A percentile compares a stretch with the other conserved stretches of the same genome.
These are phyloP conservation scores for Nemapogon koenigi DNA, from an alignment of 2,888 invertebrate species.

Conservation along the genomic window DNA sequence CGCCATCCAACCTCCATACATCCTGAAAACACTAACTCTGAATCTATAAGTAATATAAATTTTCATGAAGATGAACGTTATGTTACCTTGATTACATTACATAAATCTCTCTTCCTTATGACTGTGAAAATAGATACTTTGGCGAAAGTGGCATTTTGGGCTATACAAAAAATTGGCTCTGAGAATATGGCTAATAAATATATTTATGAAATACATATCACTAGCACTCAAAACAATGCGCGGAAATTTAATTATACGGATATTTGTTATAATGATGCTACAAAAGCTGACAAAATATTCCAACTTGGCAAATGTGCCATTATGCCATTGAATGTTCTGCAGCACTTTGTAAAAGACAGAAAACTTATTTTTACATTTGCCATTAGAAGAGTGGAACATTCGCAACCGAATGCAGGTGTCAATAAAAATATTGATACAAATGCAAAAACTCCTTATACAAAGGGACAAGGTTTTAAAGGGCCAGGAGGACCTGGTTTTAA, in stretches of 20 bases:
- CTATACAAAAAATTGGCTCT: constrained; percentile 43
- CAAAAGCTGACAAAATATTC: constrained; percentile 42
- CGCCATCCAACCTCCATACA: constrained; percentile 34
- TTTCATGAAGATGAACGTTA: constrained; percentile 33
- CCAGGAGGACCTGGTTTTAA: too few relatives aligned
- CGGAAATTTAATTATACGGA: constrained; percentile 39
- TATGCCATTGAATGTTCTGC: constrained; percentile 33
- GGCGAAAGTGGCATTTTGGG: constrained; percentile 45
- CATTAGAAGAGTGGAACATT: constrained; percentile 25
- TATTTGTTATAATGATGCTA: constrained; percentile 42
- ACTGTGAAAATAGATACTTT: constrained; percentile 42
- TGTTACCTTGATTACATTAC: constrained; percentile 33
- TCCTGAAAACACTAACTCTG: constrained; percentile 30
- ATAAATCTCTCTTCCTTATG: constrained; percentile 38
- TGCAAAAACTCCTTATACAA: too few relatives aligned
- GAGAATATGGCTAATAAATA: constrained; percentile 37
- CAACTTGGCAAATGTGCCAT: constrained; percentile 38
- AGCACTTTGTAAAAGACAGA: constrained; percentile 35
- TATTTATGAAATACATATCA: constrained; percentile 42
- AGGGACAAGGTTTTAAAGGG: too few relatives aligned
- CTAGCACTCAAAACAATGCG: constrained; percentile 34
- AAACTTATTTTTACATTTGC: constrained; percentile 36
- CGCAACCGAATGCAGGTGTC: not conserved
- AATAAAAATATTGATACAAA: too few relatives aligned
- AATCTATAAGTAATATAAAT: constrained; percentile 28